Base-by-base conservation (phyloP, 2,797 vertebrate species). In the Lates japonicus region DNA sequence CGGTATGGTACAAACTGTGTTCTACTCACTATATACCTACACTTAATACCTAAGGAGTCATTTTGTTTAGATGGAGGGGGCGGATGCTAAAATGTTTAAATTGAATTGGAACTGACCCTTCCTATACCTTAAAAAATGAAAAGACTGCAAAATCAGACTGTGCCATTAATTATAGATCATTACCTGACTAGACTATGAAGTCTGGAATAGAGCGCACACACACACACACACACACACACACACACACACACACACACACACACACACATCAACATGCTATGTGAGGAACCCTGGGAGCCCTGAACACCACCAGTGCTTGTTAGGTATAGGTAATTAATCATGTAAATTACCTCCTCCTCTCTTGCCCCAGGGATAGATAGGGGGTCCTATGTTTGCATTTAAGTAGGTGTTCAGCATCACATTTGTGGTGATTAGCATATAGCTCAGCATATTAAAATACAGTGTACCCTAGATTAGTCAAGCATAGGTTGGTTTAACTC, bases 251-350 rank as follows among this genome's bases (percentile, higher is more conserved):
- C 63, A 44, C 70, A 61, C 58, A 46, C 59, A 31, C 39, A 64
- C 66, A 68, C 82, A 25, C 37, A 25, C 71, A 86, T 60, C 78
- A 79, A 72, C 81, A 80, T 29, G 54, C 66, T 52, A 77, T 76
- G 60, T 70, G 82, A 74, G 70, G 62, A 90, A 78, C 77, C 76
- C 79, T 78, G 17, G 63, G 82, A 87, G 84, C 76, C 78, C 80
- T 46, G 63, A 84, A 75, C 83, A 81, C 61, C n/a, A 48, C 74
- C 59, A 60, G 70, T 80, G 82, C 91, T 90, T 86, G 86, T 91
- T 92, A 92, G 86, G 78, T 91, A 83, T 87, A 87, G 86, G 86
- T 94, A 92, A 93, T 93, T 93, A 93, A 93, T 94, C 92, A 93
- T 94, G 88, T 86, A 93, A 93, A 93, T 94, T 83, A 88, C 83